These are phyloP conservation scores for Eumacrocentrus americanus DNA, from an alignment of 2,888 invertebrate genomes.

Conservation along the genomic window DNA sequence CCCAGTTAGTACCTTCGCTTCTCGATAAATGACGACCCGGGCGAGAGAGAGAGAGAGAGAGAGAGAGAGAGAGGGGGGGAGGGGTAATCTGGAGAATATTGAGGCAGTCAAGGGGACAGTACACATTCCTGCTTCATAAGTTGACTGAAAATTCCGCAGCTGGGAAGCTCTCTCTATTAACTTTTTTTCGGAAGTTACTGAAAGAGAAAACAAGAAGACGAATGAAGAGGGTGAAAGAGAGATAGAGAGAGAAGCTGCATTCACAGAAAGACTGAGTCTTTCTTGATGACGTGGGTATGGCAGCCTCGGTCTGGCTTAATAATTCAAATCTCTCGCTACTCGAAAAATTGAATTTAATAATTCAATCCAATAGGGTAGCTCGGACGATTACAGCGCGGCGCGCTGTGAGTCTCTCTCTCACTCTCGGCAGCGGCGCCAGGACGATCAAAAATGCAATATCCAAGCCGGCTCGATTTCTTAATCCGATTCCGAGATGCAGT, in stretches of 20 bases:
- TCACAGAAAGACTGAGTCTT: constrained; percentile 14
- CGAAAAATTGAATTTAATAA: constrained; percentile 63
- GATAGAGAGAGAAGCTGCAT: constrained; percentile 25
- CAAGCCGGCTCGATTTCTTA: constrained; percentile 57
- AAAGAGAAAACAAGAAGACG: not conserved
- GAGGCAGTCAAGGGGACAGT: not conserved
- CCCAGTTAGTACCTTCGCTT: constrained; percentile 19
- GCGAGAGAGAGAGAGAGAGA: not conserved
- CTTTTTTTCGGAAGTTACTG: not conserved
- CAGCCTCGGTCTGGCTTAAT: constrained; percentile 46
- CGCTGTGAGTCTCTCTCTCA: constrained; percentile 17
- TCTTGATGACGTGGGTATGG: constrained; percentile 22
- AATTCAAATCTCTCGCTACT: constrained; percentile 61
- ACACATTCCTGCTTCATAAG: not conserved
- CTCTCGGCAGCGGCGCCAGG: constrained; percentile 38
- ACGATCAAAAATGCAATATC: constrained; percentile 60
- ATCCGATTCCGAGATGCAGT: constrained; percentile 52
- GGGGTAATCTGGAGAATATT: not conserved
- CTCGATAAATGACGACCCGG: constrained; percentile 17
- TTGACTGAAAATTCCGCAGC: not conserved
- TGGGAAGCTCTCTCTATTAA: no score
- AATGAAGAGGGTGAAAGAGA: constrained; percentile 28
- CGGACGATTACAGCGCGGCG: constrained; percentile 42
- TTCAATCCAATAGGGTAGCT: constrained; percentile 59
- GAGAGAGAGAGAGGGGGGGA: constrained; percentile 1